Base-by-base conservation (phyloP, 2,113 vertebrate genomes). In the Grus americana region DNA sequence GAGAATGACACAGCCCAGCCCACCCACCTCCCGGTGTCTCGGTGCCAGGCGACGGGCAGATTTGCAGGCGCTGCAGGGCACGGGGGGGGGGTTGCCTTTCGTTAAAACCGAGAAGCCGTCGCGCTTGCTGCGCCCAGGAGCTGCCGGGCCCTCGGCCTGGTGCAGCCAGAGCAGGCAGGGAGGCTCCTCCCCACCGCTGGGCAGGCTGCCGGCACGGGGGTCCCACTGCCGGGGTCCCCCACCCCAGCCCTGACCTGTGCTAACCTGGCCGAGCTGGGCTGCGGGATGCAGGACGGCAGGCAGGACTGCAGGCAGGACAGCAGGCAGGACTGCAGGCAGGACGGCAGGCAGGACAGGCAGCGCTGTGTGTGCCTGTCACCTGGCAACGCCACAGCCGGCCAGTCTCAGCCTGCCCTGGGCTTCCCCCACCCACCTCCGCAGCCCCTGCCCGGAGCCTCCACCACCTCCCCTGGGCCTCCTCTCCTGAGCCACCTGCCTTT, bases 31-130 rank as follows among this genome's bases (percentile, higher is more conserved):
- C 65, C 4, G 1, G 65, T 5, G 15, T 63, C 1, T 2, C 2
- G 1, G 54, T 12, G 38, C 20, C 3, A 0, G 16, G 38, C 63
- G 61, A 10, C 1, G 5, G 61, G 24, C 1, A 6, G 47, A 9
- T 10, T 2, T 29, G 30, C 27, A 13, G 66, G 32, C 2, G 9
- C 42, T 15, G 32, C 14, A 23, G 32, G 30, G 7, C 10, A 1
- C 13, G 1, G 20, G 20, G 1, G 11, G 20, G 20, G 15, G 12
- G 16, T 26, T 61, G 66, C 4, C 20, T 9, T 14, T 1, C 49
- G 11, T 6, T 12, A 3, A 6, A 34, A 4, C 5, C 13, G 0
- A 10, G 34, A 5, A 1, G 1, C 3, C 0, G 0, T 10, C 36
- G 1, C 8, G 0, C 42, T 36, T 21, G 21, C 38, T 5, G 80